Percentiles rank a stretch among this genome's conserved stretches.
Conservation (phyloP, 2,113 vertebrate genomes). For the Zosterops lateralis region DNA sequence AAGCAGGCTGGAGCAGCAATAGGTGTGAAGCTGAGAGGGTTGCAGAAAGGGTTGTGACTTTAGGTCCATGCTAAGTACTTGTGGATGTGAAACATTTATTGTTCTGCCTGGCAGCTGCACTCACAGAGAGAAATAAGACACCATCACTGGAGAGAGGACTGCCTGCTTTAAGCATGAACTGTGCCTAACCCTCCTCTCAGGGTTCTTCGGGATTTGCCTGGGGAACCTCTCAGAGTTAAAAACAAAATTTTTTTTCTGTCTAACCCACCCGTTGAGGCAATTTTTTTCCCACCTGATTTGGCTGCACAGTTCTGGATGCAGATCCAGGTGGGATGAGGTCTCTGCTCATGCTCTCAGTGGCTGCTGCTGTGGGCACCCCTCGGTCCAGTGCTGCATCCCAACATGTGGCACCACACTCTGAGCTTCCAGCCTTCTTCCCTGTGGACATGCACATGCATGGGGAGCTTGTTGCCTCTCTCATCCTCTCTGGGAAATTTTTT, state of each 20-base stretch:
- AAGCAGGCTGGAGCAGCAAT: background rate
- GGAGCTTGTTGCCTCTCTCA: background rate
- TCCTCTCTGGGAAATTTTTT: background rate
- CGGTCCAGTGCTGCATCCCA: background rate
- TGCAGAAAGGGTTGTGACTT: background rate
- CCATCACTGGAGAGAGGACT: background rate
- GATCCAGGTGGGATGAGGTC: background rate
- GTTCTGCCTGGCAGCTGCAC: background rate
- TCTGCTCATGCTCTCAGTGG: background rate
- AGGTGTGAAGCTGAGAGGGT: background rate
- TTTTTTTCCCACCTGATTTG: background rate
- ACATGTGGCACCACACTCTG: background rate
- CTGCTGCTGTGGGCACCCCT: background rate
- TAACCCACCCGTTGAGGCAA: background rate
- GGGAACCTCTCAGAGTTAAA: background rate
- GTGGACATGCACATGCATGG: fast-evolving
- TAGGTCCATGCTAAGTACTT: background rate
- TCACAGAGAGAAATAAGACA: background rate
- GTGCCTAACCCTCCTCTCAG: background rate
- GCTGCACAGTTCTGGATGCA: background rate
- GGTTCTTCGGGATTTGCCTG: background rate
- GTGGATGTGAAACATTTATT: background rate
- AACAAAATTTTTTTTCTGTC: background rate
- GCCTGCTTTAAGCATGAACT: background rate
- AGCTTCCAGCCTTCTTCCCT: background rate